A percentile compares a stretch with the other conserved stretches of the same genome.
Evolutionary conservation across 2,113 vertebrate genomes (phyloP).

Genomic region (Sapayoa aenigma): DNA sequence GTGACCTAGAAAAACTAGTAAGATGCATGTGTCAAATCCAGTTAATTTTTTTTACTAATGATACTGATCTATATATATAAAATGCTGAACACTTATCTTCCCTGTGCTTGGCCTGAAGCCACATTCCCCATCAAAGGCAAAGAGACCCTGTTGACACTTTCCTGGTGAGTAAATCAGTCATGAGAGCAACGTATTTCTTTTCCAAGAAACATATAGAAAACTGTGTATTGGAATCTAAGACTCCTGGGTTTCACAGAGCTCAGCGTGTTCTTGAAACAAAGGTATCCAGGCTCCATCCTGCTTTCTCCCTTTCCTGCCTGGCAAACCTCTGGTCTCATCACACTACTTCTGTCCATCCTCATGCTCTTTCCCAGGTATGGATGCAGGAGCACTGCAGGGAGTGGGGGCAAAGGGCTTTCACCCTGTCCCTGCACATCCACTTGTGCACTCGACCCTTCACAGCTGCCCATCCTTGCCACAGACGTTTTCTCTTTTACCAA

Average conservation of each 20-base stretch:
- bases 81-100: slow-evolving; percentile 47
- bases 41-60: slow-evolving; percentile 50
- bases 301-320: background rate
- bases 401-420: background rate
- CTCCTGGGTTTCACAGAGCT: slow-evolving; percentile 2
- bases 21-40: slow-evolving; percentile 55
- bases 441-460: background rate
- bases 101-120: slow-evolving; percentile 23
- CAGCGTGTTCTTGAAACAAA: slow-evolving; percentile 6
- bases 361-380: background rate
- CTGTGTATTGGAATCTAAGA: background rate
- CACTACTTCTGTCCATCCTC: background rate
- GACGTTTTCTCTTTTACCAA: background rate
- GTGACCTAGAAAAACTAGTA: slow-evolving; percentile 60
- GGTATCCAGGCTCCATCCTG: background rate
- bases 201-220: background rate
- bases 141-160: slow-evolving; percentile 23
- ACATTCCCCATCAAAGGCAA: slow-evolving; percentile 25
- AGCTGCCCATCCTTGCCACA: background rate
- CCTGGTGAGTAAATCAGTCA: slow-evolving; percentile 30
- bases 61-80: slow-evolving; percentile 45
- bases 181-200: slow-evolving; percentile 26
- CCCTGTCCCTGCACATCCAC: background rate
- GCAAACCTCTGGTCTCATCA: background rate
- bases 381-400: background rate